Conservation (phyloP, 1,140 invertebrate genomes). For the Amyelois transitella region DNA sequence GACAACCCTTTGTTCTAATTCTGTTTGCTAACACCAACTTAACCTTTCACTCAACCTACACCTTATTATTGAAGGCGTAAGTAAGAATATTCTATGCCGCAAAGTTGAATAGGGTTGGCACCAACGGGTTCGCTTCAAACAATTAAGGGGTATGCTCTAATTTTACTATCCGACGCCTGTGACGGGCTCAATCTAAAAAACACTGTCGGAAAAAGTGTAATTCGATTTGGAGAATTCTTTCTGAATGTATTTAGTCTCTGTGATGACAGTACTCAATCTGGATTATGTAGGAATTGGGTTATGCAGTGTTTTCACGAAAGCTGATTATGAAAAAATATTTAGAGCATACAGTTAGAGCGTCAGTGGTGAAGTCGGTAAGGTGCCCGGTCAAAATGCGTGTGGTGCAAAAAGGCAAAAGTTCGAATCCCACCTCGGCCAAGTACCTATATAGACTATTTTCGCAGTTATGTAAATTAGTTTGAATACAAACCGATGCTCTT, state of each 20-base stretch:
- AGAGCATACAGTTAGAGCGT: no score
- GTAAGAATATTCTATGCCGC: slow-evolving; percentile 1
- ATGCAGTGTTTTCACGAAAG: background rate
- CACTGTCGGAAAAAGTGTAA: slow-evolving; percentile 20
- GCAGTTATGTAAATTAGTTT: no score
- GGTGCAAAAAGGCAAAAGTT: no score
- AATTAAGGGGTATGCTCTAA: slow-evolving; percentile 35
- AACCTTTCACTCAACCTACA: background rate
- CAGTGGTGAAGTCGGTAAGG: no score
- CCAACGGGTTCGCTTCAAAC: slow-evolving; percentile 28
- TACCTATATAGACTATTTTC: no score
- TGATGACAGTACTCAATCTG: background rate
- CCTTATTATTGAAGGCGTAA: slow-evolving; percentile 5
- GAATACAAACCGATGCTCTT: no score
- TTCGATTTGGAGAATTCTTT: slow-evolving; percentile 24
- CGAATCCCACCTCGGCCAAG: no score
- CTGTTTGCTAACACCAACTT: slow-evolving; percentile 20
- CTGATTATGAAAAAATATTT: no score
- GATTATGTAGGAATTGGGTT: background rate
- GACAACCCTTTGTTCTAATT: slow-evolving; percentile 47
- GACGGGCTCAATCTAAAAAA: slow-evolving; percentile 27
- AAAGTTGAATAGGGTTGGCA: slow-evolving; percentile 3
- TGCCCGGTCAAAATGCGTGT: no score
- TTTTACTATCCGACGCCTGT: slow-evolving; percentile 31
- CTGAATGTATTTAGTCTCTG: background rate